Percentiles rank a stretch among this genome's conserved stretches.
phyloP scores from a whole-genome alignment of 2,113 vertebrate genomes.

The Albula glossodonta region DNA sequence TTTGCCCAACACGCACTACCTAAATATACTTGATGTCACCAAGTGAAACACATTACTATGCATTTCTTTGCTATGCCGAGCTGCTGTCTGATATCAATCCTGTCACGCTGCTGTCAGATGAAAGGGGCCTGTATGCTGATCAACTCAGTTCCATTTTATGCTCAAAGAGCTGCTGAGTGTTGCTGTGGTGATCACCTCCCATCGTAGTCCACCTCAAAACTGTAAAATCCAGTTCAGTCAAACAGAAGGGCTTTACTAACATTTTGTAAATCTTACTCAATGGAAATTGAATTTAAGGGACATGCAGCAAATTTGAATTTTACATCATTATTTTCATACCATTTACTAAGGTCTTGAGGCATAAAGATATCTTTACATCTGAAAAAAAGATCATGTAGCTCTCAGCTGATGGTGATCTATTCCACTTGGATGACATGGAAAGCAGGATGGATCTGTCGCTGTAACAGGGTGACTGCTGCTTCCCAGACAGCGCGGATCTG shows the following conservation, averaged over 20 bases:
- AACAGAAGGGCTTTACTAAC: background rate
- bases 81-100: no score
- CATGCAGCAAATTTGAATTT: background rate
- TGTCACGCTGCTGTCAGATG: no score
- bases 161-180: background rate
- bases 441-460: background rate
- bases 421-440: background rate
- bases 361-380: background rate
- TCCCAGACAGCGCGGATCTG: background rate
- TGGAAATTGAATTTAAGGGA: background rate
- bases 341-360: background rate
- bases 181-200: background rate
- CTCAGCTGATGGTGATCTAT: background rate
- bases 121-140: no score
- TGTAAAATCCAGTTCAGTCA: background rate
- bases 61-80: no score
- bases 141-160: no score
- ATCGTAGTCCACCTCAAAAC: background rate
- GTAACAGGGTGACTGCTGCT: background rate
- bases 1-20: no score
- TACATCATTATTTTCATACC: background rate
- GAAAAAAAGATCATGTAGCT: background rate
- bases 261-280: background rate
- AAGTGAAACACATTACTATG: no score
- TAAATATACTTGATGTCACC: no score